Percentiles rank a stretch among this genome's conserved stretches.
These are phyloP conservation scores for Cryptoprocta ferox DNA, from an alignment of 2,797 vertebrate species.

Conservation along the genomic window DNA sequence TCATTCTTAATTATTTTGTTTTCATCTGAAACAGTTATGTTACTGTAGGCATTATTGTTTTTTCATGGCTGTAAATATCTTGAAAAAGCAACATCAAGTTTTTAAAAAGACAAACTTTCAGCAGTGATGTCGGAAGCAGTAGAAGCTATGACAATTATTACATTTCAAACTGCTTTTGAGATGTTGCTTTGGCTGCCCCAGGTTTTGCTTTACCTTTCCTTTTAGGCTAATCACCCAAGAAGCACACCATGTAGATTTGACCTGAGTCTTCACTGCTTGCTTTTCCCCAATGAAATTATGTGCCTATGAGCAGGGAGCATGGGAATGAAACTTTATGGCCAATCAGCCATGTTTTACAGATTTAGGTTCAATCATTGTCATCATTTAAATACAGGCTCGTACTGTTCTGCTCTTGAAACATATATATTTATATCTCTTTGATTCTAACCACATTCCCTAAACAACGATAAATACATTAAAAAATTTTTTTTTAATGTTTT, in stretches of 20 bases:
- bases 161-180: neutral
- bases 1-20: constrained; percentile 39
- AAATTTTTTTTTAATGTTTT: no score
- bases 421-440: neutral
- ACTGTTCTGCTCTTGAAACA: constrained; percentile 2
- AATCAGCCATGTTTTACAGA: neutral
- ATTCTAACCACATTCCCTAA: neutral
- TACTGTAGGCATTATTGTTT: neutral
- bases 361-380: neutral
- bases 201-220: neutral
- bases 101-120: neutral
- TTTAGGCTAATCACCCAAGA: neutral
- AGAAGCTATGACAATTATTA: neutral
- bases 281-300: neutral
- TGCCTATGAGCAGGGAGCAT: neutral
- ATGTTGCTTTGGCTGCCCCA: neutral
- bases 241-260: neutral
- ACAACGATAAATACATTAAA: neutral
- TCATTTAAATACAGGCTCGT: neutral
- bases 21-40: constrained; percentile 13
- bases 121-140: neutral
- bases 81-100: neutral
- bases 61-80: neutral
- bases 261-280: neutral
- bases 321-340: neutral